phyloP scores from a whole-genome alignment of 2,888 invertebrate genomes.

The Drosophila setosimentum region DNA sequence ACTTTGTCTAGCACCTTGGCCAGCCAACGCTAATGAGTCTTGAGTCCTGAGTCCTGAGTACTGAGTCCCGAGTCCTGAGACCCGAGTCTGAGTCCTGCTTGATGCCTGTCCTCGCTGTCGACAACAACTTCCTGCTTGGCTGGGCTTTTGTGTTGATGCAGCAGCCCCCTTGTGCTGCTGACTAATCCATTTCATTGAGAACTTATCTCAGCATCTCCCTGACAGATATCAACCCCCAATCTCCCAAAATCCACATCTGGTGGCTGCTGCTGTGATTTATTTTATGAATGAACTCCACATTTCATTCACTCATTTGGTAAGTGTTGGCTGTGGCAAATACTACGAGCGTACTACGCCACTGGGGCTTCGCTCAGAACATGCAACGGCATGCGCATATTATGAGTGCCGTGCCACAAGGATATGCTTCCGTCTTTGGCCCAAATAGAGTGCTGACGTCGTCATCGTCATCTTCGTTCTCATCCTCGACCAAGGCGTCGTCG shows the following conservation, averaged over 20 bases:
- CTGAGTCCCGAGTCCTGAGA: slow-evolving; percentile 2
- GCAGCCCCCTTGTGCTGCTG: slow-evolving; percentile 57
- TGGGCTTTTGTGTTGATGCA: slow-evolving; percentile 39
- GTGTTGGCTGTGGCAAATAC: slow-evolving; percentile 57
- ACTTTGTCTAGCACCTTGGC: slow-evolving; percentile 57
- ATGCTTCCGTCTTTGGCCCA: slow-evolving; percentile 67
- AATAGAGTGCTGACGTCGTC: slow-evolving; percentile 55
- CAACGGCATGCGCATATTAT: slow-evolving; percentile 66
- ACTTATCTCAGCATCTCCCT: slow-evolving; percentile 47
- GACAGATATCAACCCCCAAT: neutral
- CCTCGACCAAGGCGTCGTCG: slow-evolving; percentile 17
- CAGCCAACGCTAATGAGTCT: slow-evolving; percentile 66
- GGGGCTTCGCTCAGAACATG: slow-evolving; percentile 35
- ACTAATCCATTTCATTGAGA: slow-evolving; percentile 77
- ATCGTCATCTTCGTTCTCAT: slow-evolving; percentile 25
- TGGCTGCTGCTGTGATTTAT: slow-evolving; percentile 58
- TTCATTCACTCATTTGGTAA: slow-evolving; percentile 65
- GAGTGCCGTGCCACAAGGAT: slow-evolving; percentile 63
- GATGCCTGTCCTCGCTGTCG: slow-evolving; percentile 14
- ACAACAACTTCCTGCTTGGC: slow-evolving; percentile 57
- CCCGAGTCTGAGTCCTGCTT: slow-evolving; percentile 5
- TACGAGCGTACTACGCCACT: slow-evolving; percentile 51
- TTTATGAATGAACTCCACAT: slow-evolving; percentile 76
- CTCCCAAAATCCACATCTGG: neutral
- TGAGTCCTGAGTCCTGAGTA: slow-evolving; percentile 21